Base-by-base conservation (phyloP, 1,140 invertebrate species). In the Brachionus koreanus region DNA sequence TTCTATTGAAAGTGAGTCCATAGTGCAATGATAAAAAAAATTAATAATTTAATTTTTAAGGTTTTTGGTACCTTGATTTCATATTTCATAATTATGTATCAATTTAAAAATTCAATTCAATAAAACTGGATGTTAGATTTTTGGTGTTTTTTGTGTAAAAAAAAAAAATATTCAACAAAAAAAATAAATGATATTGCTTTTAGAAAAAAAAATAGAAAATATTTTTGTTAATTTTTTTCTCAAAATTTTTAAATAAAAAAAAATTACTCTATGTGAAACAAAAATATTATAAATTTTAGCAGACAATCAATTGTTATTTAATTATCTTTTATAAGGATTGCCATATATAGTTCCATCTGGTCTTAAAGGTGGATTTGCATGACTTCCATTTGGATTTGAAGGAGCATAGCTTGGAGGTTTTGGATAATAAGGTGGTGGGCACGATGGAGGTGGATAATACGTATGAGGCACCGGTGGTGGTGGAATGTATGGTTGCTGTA, bases 301-400 rank as follows among this genome's bases (percentile, higher is more conserved):
- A n/a, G n/a, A n/a, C n/a, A n/a, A n/a, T n/a, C n/a, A n/a, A n/a
- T n/a, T n/a, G n/a, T n/a, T n/a, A n/a, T n/a, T n/a, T n/a, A n/a
- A 13, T 46, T 5, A 52, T 52, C 49, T 52, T 69, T n/a, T 69
- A n/a, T 42, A 69, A 3, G 65, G 65, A 12, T 69, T 69, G n/a
- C 65, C 65, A 37, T 69, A 69, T 1, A 37, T 69, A 37, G 65
- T 37, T 37, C 65, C 65, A 69, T 69, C 33, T 13, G 65, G 65
- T 12, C 35, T 69, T 0, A 37, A 13, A n/a, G 65, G 16, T 37
- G 12, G 4, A 69, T 37, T 69, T 35, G 33, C 0, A 37, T 69
- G 25, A n/a, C 9, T 10, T 5, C 35, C n/a, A 69, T 69, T 16
- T 16, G n/a, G 25, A 16, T 39, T 33, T 37, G 13, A 0, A 37